Evolutionary conservation across 2,113 vertebrate species (phyloP).

Genomic region (Symphodus melops): DNA sequence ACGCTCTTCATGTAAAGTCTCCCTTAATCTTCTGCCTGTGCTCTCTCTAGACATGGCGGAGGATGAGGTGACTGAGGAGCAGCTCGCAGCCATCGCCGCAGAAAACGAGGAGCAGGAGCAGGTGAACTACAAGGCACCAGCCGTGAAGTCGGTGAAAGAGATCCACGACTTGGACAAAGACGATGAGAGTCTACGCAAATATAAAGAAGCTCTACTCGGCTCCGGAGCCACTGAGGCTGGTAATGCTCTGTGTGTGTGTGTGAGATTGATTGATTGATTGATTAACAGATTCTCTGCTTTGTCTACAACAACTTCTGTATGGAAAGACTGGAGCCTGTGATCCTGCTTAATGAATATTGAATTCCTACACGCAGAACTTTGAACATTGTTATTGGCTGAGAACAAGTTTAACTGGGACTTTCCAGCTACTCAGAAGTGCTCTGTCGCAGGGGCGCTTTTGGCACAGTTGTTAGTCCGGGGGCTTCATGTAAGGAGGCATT

Average conservation of each 20-base stretch:
- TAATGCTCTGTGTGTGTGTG: slow-evolving; percentile 36
- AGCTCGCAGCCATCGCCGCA: slow-evolving; percentile 92
- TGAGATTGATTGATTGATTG: too few relatives aligned
- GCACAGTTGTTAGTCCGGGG: too few relatives aligned
- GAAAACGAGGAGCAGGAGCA: slow-evolving; percentile 90
- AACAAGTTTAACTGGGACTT: too few relatives aligned
- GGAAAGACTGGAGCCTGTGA: too few relatives aligned
- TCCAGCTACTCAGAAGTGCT: too few relatives aligned
- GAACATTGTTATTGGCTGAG: too few relatives aligned
- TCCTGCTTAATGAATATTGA: too few relatives aligned
- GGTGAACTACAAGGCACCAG: slow-evolving; percentile 91
- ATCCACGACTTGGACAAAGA: slow-evolving; percentile 95
- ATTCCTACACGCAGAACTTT: too few relatives aligned
- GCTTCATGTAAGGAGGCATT: too few relatives aligned
- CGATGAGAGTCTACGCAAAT: slow-evolving; percentile 94
- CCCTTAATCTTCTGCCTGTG: not conserved
- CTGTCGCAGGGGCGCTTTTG: too few relatives aligned
- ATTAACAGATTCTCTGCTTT: too few relatives aligned
- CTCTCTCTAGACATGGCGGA: slow-evolving; percentile 87
- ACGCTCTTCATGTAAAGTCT: not conserved
- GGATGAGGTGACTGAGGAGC: slow-evolving; percentile 92
- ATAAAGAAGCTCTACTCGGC: slow-evolving; percentile 92
- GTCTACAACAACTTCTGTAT: too few relatives aligned
- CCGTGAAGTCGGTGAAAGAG: slow-evolving; percentile 92
- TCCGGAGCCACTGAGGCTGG: slow-evolving; percentile 75